Base-by-base conservation (phyloP, 1,140 invertebrate genomes). In the Sesamia nonagrioides region DNA sequence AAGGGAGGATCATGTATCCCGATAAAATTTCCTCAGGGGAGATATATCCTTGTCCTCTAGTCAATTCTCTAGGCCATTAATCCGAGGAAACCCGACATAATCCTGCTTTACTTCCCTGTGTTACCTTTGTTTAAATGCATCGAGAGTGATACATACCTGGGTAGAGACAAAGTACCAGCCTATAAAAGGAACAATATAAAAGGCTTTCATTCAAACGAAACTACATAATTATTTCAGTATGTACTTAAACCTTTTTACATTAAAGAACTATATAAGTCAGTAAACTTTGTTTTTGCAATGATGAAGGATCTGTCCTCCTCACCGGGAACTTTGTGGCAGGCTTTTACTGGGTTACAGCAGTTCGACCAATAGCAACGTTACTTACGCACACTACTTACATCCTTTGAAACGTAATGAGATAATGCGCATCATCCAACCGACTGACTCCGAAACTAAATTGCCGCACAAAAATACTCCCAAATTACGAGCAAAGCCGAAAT, bases 391-490 rank as follows among this genome's bases (percentile, higher is more conserved):
- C 66, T 74, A 78, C 72, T 80, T 79, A 78, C 79, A 61, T 77
- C 63, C 77, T 77, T 82, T 84, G 50, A 54, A 35, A 66, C 71
- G 61, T 83, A 82, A 83, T 83, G 78, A 88, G 83, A 87, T 84
- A 85, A 85, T 82, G 83, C 80, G 61, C 69, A 60, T 74, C 83
- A 73, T 58, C 79, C 78, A 8, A 33, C 80, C 73, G 63, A 69
- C 79, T 77, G 50, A 21, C 37, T 68, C 42, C 56, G 69, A 63
- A 84, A 78, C 77, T 68, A 71, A 74, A 77, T 78, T 74, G 58
- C 71, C 66, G 60, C 69, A 86, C 80, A 87, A 88, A 87, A 90
- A 86, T 86, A 84, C 81, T 72, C 66, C 61, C 58, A 86, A 81
- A 88, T 87, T 88, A 84, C 82, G 56, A 52, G 48, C 68, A 72